Evolutionary conservation across 2,888 invertebrate genomes (phyloP), one percentile per base, ranked within the genome.

Genomic region (Hydropsyche betteni): DNA sequence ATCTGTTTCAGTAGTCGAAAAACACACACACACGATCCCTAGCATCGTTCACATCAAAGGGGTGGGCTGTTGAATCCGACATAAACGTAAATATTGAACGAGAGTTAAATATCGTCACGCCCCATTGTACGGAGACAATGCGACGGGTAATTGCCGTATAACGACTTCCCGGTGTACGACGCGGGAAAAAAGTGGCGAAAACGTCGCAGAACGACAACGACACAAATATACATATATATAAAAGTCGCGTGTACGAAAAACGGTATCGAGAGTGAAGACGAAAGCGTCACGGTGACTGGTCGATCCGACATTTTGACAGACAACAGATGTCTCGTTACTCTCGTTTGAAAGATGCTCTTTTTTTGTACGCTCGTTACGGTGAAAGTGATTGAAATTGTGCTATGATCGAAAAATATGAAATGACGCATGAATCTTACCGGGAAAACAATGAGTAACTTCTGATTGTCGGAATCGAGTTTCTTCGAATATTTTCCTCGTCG

Each of bases 11-110:
- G 64, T n/a, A 36, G 36, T 36, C 8, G 58, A 44, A 44, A 44
- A 33, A 34, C 64, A 36, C 14, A 33, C 7, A 8, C 33, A 64
- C 24, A 16, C n/a, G 58, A 24, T 5, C 58, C 58, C 8, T 14
- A 14, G 36, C 24, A 34, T 61, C 64, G n/a, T 36, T 12, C 12
- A 64, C 64, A n/a, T 64, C 64, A 64, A 64, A 64, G 36, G 36
- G 36, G 36, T 34, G 34, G 36, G 4, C 8, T n/a, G 36, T 34
- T 64, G 33, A 36, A 64, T 34, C 34, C 34, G 34, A 4, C 44
- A 44, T 10, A 64, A 61, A 36, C 36, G 64, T 36, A 64, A 64
- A 64, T 36, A 64, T 61, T 64, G 64, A 64, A 36, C 34, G 34
- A 33, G 61, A 10, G 12, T 8, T 24, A 33, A 12, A 64, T 64